Evolutionary conservation across 2,113 vertebrate species (phyloP).

Genomic region (Machaerirhynchus nigripectus): DNA sequence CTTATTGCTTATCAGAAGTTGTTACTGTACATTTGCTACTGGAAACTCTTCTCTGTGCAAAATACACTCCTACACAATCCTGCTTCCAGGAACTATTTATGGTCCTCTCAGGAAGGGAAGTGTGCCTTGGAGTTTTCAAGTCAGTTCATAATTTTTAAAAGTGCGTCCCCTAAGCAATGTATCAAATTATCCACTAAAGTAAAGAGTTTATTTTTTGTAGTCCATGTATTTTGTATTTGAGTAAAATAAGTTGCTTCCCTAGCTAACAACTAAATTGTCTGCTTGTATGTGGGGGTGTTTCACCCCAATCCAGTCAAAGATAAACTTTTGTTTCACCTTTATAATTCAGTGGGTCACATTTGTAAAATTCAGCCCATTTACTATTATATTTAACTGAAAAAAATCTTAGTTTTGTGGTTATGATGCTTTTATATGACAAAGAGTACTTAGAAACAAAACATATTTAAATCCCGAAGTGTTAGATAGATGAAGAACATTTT

Average conservation of each 20-base stretch:
- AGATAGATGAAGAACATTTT: constrained; percentile 48
- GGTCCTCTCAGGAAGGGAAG: neutral
- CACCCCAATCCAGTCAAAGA: neutral
- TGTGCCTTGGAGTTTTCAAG: neutral
- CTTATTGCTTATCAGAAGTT: neutral
- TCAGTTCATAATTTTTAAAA: neutral
- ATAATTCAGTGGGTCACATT: neutral
- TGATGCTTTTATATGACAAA: neutral
- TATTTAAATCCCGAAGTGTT: constrained; percentile 38
- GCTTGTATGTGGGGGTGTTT: neutral
- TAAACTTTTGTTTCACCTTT: neutral
- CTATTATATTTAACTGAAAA: neutral
- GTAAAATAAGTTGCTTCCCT: neutral
- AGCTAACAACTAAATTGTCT: neutral
- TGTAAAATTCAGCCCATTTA: neutral
- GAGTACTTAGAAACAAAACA: constrained; percentile 16
- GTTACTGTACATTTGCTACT: neutral
- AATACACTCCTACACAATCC: neutral
- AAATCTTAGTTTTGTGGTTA: neutral
- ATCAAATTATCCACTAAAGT: neutral
- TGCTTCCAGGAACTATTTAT: neutral
- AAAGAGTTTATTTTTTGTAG: neutral
- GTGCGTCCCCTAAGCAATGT: neutral
- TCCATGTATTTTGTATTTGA: neutral
- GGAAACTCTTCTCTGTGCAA: neutral